Evolutionary conservation across 2,888 invertebrate genomes (phyloP), one percentile per base, ranked within the genome.

Genomic region (Lottia gigantea): DNA sequence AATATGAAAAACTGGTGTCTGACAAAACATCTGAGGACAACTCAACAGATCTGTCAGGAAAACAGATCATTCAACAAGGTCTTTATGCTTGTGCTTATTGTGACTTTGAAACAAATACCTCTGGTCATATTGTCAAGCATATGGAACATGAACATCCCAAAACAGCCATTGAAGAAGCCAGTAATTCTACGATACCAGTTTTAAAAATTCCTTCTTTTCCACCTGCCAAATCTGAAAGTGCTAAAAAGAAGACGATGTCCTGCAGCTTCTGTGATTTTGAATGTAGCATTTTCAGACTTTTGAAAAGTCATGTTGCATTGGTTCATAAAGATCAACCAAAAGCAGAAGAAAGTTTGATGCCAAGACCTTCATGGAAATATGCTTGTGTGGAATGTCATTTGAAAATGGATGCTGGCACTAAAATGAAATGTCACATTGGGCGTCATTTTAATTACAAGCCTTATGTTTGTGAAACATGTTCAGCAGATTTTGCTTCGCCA

Each of bases 401-500:
- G 16, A 77, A 76, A 65, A 77, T 74, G 19, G 69, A 73, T 66
- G 76, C 74, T 25, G 74, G 72, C 19, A 72, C 75, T 62, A 77
- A 76, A 70, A 77, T 77, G 77, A 68, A 73, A n/a, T 76, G 74
- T 64, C 77, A 77, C 70, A 70, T 76, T 49, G 76, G 76, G 49
- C 72, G 77, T 16, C 77, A 77, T 69, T 71, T 77, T 46, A 74
- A 74, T 66, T 77, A 77, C 67, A 66, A 74, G 12, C 77, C 77
- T 4, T 77, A 76, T 72, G 76, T 74, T 15, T 77, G 77, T 67
- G 71, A 66, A 26, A 71, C 76, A 47, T 77, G 77, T 64, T 72
- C 74, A 1, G 64, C 73, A 12, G 68, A 71, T 62, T 77, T 74
- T 61, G 74, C 76, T 0, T 77, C 77, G n/a, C 74, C 77, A 14